These are phyloP conservation scores for Cryptus armator DNA, from an alignment of 2,888 invertebrate species.

Conservation along the genomic window DNA sequence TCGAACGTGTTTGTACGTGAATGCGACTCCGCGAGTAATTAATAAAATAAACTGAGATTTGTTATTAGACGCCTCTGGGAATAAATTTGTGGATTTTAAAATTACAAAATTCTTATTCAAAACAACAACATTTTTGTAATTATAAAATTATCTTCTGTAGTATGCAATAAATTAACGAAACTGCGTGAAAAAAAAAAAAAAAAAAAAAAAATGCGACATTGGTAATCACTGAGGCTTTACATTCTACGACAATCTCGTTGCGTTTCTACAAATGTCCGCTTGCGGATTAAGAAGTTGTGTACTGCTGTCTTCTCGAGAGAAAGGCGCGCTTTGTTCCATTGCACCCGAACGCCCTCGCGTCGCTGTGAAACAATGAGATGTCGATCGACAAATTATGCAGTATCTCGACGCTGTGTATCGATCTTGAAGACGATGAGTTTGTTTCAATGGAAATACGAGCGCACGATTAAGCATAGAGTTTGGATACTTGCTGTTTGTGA, in stretches of 20 bases:
- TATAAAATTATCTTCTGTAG: too few relatives aligned
- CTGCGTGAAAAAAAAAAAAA: neutral
- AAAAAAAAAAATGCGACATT: neutral
- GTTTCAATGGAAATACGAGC: conserved; percentile 3
- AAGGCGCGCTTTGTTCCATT: neutral
- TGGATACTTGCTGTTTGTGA: neutral
- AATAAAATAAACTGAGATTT: neutral
- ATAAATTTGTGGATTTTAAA: too few relatives aligned
- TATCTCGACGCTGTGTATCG: neutral
- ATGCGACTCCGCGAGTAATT: neutral
- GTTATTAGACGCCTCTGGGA: neutral
- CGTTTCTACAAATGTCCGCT: neutral
- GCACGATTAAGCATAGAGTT: neutral
- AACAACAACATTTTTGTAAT: too few relatives aligned
- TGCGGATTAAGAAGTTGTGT: neutral
- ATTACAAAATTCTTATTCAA: neutral
- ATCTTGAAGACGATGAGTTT: conserved; percentile 2
- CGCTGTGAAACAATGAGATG: conserved; percentile 4
- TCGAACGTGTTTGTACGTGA: neutral
- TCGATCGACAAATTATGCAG: conserved; percentile 6
- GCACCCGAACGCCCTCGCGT: neutral
- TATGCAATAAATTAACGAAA: too few relatives aligned
- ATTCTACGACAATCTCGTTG: neutral
- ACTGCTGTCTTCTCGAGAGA: neutral
- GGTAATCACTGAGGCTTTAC: neutral